These are phyloP conservation scores for Thrips palmi DNA, from an alignment of 1,140 invertebrate genomes.

Conservation along the genomic window DNA sequence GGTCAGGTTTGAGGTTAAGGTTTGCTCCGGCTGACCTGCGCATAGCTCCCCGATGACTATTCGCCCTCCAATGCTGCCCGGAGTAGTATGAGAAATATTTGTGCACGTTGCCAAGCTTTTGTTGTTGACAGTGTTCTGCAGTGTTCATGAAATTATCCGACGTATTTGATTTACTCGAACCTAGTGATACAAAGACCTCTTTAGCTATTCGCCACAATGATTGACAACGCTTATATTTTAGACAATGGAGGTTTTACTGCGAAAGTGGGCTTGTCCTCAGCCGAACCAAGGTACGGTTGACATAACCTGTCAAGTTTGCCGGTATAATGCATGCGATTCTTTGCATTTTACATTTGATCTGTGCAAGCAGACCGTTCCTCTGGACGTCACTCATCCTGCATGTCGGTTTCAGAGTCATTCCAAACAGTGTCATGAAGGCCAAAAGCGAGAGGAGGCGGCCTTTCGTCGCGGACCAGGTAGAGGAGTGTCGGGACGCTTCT, in stretches of 20 bases:
- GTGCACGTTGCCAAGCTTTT: too few species aligned
- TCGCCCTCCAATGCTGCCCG: too few species aligned
- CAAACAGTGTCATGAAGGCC: conserved; percentile 96
- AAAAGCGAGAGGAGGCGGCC: conserved; percentile 84
- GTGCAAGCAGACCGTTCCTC: background rate
- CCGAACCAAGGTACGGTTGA: conserved; percentile 25
- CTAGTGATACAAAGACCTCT: too few species aligned
- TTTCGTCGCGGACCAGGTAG: conserved; percentile 85
- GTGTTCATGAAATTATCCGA: too few species aligned
- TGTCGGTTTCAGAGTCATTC: conserved; percentile 45
- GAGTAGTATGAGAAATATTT: too few species aligned
- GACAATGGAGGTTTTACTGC: conserved; percentile 76
- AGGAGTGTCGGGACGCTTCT: conserved; percentile 90
- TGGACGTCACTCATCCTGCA: too few species aligned
- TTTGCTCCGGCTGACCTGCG: too few species aligned
- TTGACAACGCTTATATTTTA: conserved; percentile 24
- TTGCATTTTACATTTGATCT: background rate
- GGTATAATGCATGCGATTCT: background rate
- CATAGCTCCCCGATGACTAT: too few species aligned
- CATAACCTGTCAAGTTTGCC: background rate
- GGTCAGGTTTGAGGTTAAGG: too few species aligned
- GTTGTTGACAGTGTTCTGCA: too few species aligned
- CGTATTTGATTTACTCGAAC: too few species aligned
- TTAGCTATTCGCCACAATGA: too few species aligned
- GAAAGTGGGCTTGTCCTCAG: conserved; percentile 61